phyloP scores from a whole-genome alignment of 2,888 invertebrate species.

The Bombyx huttoni region DNA sequence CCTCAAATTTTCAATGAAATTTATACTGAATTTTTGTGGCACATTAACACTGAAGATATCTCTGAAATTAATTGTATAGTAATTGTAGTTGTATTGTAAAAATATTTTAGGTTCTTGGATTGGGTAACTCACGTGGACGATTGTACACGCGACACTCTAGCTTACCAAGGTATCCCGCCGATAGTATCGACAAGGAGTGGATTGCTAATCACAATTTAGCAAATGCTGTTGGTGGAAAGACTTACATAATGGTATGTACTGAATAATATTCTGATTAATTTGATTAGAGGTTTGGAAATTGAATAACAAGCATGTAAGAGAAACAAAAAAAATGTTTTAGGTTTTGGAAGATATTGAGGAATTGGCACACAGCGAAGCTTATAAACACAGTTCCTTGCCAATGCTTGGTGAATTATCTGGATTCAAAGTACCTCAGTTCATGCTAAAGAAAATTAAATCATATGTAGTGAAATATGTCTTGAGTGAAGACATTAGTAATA shows the following conservation, averaged over 20 bases:
- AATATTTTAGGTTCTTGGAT: conserved; percentile 72
- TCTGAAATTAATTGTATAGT: background rate
- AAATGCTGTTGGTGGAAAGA: conserved; percentile 84
- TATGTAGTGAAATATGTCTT: conserved; percentile 67
- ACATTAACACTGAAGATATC: too few relatives aligned
- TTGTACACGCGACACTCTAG: conserved; percentile 84
- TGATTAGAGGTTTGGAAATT: too few relatives aligned
- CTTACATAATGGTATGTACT: conserved; percentile 76
- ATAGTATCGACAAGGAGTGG: conserved; percentile 87
- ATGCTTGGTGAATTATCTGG: conserved; percentile 79
- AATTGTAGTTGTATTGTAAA: too few relatives aligned
- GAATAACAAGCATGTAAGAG: too few relatives aligned
- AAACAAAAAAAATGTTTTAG: conserved; percentile 20
- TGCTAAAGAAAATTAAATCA: conserved; percentile 80
- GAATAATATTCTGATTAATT: background rate
- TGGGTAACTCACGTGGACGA: conserved; percentile 82
- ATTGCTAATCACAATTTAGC: conserved; percentile 81
- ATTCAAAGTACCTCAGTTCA: conserved; percentile 82
- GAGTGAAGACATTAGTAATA: conserved; percentile 39
- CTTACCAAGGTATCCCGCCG: conserved; percentile 82
- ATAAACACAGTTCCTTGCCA: conserved; percentile 75
- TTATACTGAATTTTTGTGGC: too few relatives aligned
- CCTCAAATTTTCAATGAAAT: too few relatives aligned
- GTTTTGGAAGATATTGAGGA: conserved; percentile 84
- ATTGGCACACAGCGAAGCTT: conserved; percentile 80